A percentile compares a stretch with the other conserved stretches of the same genome.
Evolutionary conservation across 2,797 vertebrate species (phyloP).

Genomic region (Morelia viridis): DNA sequence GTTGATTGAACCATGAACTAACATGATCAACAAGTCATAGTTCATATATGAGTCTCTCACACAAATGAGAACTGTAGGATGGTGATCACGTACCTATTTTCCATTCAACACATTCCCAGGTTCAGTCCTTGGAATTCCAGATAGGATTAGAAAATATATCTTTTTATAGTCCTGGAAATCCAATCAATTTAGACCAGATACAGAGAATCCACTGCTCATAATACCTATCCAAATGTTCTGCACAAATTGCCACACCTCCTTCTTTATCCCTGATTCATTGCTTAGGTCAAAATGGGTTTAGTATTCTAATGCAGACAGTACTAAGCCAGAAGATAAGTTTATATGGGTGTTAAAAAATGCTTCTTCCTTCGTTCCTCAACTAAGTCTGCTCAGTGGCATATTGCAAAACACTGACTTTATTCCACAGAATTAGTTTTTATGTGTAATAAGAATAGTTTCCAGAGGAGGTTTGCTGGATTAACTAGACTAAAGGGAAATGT

Average conservation of each 20-base stretch:
- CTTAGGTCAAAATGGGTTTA: not conserved
- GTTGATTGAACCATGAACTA: not conserved
- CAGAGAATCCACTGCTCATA: not conserved
- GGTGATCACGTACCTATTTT: not conserved
- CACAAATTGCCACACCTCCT: not conserved
- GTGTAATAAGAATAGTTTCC: not conserved
- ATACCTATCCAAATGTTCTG: not conserved
- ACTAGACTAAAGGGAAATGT: no score
- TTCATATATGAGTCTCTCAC: not conserved
- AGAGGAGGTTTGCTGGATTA: no score
- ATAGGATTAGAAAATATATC: not conserved
- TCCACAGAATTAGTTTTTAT: not conserved
- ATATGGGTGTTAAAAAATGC: not conserved
- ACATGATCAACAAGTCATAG: not conserved
- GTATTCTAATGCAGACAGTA: not conserved
- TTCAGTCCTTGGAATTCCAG: not conserved
- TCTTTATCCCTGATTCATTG: not conserved
- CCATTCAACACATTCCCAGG: not conserved
- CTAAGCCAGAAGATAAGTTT: not conserved
- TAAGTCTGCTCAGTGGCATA: not conserved
- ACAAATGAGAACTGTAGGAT: no score
- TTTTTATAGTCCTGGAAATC: not conserved
- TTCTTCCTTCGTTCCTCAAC: not conserved
- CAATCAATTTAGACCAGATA: not conserved
- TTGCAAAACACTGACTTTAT: not conserved